Percentiles rank a stretch among this genome's conserved stretches.
Evolutionary conservation across 2,113 vertebrate species (phyloP).

Genomic region (Oceanites oceanicus): DNA sequence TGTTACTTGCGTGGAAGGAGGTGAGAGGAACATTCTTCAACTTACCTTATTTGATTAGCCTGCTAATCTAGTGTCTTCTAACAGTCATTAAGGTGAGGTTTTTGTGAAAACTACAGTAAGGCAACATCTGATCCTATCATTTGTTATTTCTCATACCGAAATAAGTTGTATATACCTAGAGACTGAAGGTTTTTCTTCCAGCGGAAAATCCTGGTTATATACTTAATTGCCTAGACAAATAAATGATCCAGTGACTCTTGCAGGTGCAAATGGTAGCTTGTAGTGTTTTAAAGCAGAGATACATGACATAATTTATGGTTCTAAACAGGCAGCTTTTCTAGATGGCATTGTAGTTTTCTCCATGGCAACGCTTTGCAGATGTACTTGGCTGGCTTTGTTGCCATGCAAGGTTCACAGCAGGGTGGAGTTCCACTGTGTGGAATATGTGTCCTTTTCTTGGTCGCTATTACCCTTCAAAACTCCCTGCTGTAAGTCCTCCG

Average conservation of each 20-base stretch:
- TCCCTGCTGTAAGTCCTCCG: not conserved
- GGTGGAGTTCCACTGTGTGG: not conserved
- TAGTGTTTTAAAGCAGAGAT: not conserved
- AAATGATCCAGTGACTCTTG: not conserved
- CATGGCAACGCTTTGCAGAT: not conserved
- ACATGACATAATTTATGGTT: not conserved
- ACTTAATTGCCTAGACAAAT: not conserved
- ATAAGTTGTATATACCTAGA: not conserved
- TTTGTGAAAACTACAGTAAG: not conserved
- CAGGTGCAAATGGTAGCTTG: not conserved
- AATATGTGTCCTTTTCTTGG: not conserved
- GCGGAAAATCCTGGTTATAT: not conserved
- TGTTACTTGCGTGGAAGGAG: not conserved
- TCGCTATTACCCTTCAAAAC: accelerated
- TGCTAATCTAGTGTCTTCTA: not conserved
- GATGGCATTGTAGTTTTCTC: not conserved
- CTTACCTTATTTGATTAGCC: not conserved
- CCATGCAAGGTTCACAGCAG: not conserved
- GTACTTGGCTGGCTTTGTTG: not conserved
- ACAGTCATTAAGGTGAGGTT: not conserved
- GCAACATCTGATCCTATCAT: not conserved
- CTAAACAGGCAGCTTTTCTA: not conserved
- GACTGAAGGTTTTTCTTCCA: not conserved
- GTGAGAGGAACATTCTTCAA: not conserved
- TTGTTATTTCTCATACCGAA: not conserved